Evolutionary conservation across 2,113 vertebrate species (phyloP), one percentile per base, ranked within the genome.

Genomic region (Nyctibius bracteatus): DNA sequence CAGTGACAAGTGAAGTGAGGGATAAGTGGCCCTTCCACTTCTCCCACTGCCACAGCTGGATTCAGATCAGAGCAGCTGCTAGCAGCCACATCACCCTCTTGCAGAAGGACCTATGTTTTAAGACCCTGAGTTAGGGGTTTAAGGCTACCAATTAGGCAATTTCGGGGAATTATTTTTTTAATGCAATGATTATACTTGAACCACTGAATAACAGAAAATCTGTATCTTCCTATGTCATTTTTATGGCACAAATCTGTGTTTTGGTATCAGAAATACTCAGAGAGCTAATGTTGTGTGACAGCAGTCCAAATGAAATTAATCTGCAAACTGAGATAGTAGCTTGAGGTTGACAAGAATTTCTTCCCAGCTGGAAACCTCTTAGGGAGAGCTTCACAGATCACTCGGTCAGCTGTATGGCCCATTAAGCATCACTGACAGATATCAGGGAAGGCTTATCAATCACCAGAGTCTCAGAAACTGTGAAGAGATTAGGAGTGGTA

Each of bases 221-320:
- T 6, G 0, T 41, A 39, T 54, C 41, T 81, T 94, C 37, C 59
- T 27, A 5, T 44, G 63, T 47, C 4, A 59, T 73, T 92, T 94
- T 79, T 59, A 49, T 5, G 2, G 46, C 19, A 58, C 31, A 73
- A 61, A 88, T 85, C 41, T 58, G 10, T 68, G 33, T 58, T 82
- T 90, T 80, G 30, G 49, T 79, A 21, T 46, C 71, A 77, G 67
- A 92, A 73, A 88, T 66, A 52, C 74, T 94, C 82, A 74, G 43
- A 28, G 43, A 94, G 51, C 14, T 94, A 95, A 94, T 94, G 91
- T 66, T 43, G 83, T 90, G 81, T 92, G 77, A 95, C 91, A 94
- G 82, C 58, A 81, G 92, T 83, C 86, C 88, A 88, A 88, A 86
- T 43, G 59, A 92, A 95, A 94, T 96, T 96, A 94, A 91, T 94